phyloP scores from a whole-genome alignment of 30 jellyfish, hydroid and myxozoan species.

The Phacellophora camtschatica region DNA sequence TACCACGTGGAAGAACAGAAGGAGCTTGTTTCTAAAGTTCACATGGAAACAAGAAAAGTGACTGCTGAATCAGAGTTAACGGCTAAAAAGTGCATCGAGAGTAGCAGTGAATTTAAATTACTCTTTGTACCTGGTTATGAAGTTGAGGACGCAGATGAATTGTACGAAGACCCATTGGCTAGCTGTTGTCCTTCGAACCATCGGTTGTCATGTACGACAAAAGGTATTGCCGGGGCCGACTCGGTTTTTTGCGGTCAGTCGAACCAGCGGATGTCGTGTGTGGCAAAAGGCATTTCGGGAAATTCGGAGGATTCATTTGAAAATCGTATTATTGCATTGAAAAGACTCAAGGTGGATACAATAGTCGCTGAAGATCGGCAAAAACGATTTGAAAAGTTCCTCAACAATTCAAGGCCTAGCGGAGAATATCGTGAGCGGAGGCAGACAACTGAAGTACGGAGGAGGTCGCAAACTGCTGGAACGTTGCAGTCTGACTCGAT shows the following conservation, averaged over 20 bases:
- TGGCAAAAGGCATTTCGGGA: background rate
- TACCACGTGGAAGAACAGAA: too few relatives aligned
- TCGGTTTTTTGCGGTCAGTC: background rate
- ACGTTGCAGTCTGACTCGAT: background rate
- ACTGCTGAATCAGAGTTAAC: conserved; percentile 58
- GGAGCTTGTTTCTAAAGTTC: too few relatives aligned
- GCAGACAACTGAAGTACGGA: background rate
- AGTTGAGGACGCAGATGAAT: conserved; percentile 35
- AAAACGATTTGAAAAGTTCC: background rate
- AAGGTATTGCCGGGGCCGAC: conserved; percentile 55
- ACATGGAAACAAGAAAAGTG: background rate
- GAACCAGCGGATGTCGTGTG: background rate
- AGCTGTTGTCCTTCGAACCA: background rate
- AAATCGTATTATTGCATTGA: conserved; percentile 13
- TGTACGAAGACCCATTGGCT: conserved; percentile 45
- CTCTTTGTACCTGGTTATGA: conserved; percentile 65
- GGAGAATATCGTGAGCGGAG: conserved; percentile 24
- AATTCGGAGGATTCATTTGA: background rate
- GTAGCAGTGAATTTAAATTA: conserved; percentile 42
- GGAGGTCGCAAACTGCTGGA: conserved; percentile 10
- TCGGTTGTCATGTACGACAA: too few relatives aligned
- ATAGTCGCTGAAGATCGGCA: conserved; percentile 38
- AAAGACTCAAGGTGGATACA: conserved; percentile 36
- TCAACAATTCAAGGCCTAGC: conserved; percentile 12
- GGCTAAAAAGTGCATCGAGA: conserved; percentile 54